A percentile compares a stretch with the other conserved stretches of the same genome.
phyloP scores from a whole-genome alignment of 30 jellyfish, hydroid and myxozoan genomes.

The Sanderia malayensis region DNA sequence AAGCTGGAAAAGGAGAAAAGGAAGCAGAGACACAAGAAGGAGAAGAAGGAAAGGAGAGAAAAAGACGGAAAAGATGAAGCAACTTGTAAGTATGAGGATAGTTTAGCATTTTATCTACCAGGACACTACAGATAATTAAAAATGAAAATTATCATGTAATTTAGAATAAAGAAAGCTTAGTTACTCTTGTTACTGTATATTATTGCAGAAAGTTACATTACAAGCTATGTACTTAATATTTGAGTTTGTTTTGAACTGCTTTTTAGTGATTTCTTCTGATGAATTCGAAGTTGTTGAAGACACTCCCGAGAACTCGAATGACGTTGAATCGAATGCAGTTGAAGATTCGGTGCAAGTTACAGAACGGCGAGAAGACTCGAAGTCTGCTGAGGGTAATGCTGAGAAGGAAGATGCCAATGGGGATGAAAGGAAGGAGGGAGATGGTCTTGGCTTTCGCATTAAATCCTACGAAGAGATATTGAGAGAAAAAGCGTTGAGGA shows the following conservation, averaged over 20 bases:
- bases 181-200: too few relatives aligned
- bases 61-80: slow-evolving; percentile 14
- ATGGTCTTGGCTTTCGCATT: slow-evolving; percentile 63
- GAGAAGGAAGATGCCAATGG: slow-evolving; percentile 18
- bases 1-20: slow-evolving; percentile 40
- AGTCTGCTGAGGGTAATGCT: background rate
- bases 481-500: slow-evolving; percentile 89
- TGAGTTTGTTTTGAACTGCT: too few relatives aligned
- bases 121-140: too few relatives aligned
- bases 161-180: too few relatives aligned
- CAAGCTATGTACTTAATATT: too few relatives aligned
- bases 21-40: slow-evolving; percentile 37
- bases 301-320: slow-evolving; percentile 19
- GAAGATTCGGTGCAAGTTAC: background rate
- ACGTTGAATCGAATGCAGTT: background rate
- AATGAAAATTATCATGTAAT: too few relatives aligned
- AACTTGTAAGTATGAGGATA: too few relatives aligned
- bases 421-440: slow-evolving; percentile 19
- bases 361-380: background rate
- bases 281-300: slow-evolving; percentile 56
- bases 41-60: slow-evolving; percentile 36
- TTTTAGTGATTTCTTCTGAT: slow-evolving; percentile 30
- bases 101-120: too few relatives aligned
- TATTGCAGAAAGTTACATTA: too few relatives aligned
- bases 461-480: slow-evolving; percentile 87